These are phyloP conservation scores for Nomada fucata DNA, from an alignment of 2,888 invertebrate genomes.

Conservation along the genomic window DNA sequence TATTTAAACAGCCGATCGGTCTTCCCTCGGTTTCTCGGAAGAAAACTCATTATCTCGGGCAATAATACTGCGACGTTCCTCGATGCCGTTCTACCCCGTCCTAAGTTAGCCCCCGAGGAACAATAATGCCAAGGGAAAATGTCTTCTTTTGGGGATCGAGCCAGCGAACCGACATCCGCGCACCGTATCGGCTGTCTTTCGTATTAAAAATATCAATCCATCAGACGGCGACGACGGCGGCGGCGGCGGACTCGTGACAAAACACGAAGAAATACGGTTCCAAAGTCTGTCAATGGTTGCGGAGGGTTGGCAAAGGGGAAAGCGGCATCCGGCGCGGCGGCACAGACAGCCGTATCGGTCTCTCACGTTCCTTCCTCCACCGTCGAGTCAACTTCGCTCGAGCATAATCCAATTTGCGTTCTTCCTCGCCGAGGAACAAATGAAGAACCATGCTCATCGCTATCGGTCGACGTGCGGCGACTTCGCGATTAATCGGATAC, in stretches of 20 bases:
- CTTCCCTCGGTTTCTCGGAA: constrained; percentile 56
- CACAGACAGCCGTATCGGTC: constrained; percentile 61
- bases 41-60: constrained; percentile 71
- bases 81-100: constrained; percentile 11
- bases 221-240: constrained; percentile 66
- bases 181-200: constrained; percentile 75
- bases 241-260: constrained; percentile 48
- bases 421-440: constrained; percentile 68
- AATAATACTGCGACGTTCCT: constrained; percentile 63
- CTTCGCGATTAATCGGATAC: constrained; percentile 76
- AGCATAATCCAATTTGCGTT: constrained; percentile 83
- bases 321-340: constrained; percentile 65
- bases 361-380: constrained; percentile 51
- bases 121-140: constrained; percentile 64
- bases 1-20: constrained; percentile 70
- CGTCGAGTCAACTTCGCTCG: constrained; percentile 56
- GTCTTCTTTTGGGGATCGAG: constrained; percentile 53
- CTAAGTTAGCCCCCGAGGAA: constrained; percentile 57
- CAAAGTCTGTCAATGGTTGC: constrained; percentile 43
- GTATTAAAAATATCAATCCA: constrained; percentile 82
- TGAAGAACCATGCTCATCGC: constrained; percentile 76
- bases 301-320: constrained; percentile 36
- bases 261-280: constrained; percentile 55
- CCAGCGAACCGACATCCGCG: constrained; percentile 25
- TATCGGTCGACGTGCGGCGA: constrained; percentile 81